Percentiles rank a stretch among this genome's conserved stretches.
phyloP scores from a whole-genome alignment of 2,797 vertebrate species.

The Hemibagrus guttatus region DNA sequence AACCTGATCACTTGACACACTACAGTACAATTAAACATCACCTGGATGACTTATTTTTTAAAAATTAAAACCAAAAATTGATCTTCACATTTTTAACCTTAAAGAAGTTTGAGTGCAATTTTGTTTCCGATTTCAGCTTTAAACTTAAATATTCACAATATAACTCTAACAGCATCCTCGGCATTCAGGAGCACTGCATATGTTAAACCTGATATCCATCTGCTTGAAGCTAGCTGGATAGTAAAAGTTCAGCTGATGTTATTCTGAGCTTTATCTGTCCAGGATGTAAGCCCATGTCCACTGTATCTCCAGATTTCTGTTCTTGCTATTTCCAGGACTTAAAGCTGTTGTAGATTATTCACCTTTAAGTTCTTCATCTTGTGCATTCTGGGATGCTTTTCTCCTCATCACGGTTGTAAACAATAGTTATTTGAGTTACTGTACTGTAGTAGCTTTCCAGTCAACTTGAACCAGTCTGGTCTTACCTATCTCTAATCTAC shows the following conservation, averaged over 20 bases:
- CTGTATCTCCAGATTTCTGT: not conserved
- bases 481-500: not conserved
- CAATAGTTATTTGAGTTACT: not conserved
- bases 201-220: not conserved
- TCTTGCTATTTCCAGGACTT: not conserved
- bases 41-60: not conserved
- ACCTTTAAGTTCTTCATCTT: not conserved
- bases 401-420: not conserved
- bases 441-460: not conserved
- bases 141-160: not conserved
- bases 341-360: not conserved
- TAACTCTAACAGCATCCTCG: not conserved
- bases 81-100: not conserved
- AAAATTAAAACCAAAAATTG: too few relatives aligned
- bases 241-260: not conserved
- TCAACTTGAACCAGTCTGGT: not conserved
- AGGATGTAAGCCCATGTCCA: not conserved
- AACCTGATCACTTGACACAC: not conserved
- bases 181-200: not conserved
- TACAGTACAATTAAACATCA: not conserved
- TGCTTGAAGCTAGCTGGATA: not conserved
- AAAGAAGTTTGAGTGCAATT: not conserved
- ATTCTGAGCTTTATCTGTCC: not conserved
- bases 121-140: not conserved
- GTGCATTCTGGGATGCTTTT: not conserved